Base-by-base conservation (phyloP, 2,888 invertebrate genomes). In the Epistrophe eligans region DNA sequence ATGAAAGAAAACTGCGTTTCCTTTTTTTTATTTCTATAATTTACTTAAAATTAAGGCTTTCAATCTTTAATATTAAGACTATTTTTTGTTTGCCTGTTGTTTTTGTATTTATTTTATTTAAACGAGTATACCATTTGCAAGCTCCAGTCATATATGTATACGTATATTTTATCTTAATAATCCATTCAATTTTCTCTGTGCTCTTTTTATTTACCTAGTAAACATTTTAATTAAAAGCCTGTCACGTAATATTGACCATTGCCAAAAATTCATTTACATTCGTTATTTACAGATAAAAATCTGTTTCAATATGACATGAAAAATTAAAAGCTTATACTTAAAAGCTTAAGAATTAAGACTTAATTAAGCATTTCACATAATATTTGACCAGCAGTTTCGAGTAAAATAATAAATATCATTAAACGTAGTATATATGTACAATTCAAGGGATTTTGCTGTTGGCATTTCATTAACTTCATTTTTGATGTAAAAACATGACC, bases 401-500 rank as follows among this genome's bases (percentile, higher is more conserved):
- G 35, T 35, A 7, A 28, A 55, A 11, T 52, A 15, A 28, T 24
- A 28, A 2, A 55, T 52, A 24, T 32, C 32, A 15, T 55, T 28
- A 24, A 24, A 24, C 3, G 24, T 1, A 19, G 10, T 50, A 52
- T 9, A 2, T 55, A 52, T 4, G 0, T 19, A 19, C 11, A 50
- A 7, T 55, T 55, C 24, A 55, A 32, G n/a, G 55, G 55, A 55
- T 55, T 32, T 55, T n/a, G 32, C 0, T 55, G 9, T 55, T 55
- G 24, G 11, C n/a, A 55, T 32, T 55, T 9, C 55, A 15, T 55
- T 55, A n/a, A 32, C 0, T 55, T 55, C n/a, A 55, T 32, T 55
- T 55, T 55, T 55, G 32, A 55, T 55, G 55, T 32, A 9, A 55
- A 15, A 55, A n/a, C 55, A 55, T 28, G 55, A 8, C 28, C 55